Conservation (phyloP, 2,888 invertebrate genomes). For the Andrena minutula region DNA sequence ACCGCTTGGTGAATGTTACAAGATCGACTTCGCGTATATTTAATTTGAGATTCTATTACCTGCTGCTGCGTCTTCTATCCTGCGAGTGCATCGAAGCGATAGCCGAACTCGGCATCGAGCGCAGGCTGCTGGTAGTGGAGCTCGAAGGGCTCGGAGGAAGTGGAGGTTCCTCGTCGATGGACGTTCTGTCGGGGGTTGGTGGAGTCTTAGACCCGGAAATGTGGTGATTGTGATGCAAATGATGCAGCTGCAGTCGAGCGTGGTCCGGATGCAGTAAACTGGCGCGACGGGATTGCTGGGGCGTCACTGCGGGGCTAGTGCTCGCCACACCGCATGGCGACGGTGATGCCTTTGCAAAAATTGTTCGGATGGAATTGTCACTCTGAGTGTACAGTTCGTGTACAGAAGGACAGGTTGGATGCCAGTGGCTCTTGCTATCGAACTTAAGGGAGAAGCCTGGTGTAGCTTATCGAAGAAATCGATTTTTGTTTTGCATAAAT, state of each 20-base stretch:
- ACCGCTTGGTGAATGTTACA: too few species aligned
- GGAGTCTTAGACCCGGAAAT: slow-evolving; percentile 80
- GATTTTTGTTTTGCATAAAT: too few species aligned
- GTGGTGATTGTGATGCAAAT: slow-evolving; percentile 83
- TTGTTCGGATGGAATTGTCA: not conserved
- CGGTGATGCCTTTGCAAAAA: slow-evolving; percentile 84
- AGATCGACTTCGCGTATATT: too few species aligned
- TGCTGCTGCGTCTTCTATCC: slow-evolving; percentile 82
- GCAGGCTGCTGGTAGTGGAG: slow-evolving; percentile 82
- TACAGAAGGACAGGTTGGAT: too few species aligned
- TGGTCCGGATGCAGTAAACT: slow-evolving; percentile 90
- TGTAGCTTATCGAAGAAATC: too few species aligned
- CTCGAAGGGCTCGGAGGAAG: slow-evolving; percentile 83
- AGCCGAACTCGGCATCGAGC: slow-evolving; percentile 83
- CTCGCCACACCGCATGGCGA: slow-evolving; percentile 80
- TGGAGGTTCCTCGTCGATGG: slow-evolving; percentile 83
- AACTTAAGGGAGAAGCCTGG: too few species aligned
- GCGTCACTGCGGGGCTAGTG: slow-evolving; percentile 82
- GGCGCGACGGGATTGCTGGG: slow-evolving; percentile 85
- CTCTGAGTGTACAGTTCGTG: not conserved
- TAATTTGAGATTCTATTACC: slow-evolving; percentile 65
- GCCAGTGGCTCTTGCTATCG: too few species aligned
- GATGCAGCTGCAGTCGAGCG: slow-evolving; percentile 87
- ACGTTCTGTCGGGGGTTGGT: slow-evolving; percentile 84
- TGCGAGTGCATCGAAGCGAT: slow-evolving; percentile 80